These are phyloP conservation scores for Lophius americanus DNA, from an alignment of 2,797 vertebrate genomes.

Conservation along the genomic window DNA sequence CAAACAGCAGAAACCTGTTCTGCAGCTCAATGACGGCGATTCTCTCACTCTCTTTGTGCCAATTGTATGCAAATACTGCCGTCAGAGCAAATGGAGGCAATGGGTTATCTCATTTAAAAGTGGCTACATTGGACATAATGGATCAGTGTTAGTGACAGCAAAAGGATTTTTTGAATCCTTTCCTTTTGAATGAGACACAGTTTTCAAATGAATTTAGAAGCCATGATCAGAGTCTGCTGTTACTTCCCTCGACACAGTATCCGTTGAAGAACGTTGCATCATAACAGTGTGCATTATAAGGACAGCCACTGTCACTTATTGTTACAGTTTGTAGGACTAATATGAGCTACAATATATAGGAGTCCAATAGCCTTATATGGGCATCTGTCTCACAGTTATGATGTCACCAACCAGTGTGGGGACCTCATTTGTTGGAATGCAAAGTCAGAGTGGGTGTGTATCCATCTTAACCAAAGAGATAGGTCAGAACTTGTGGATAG, in stretches of 20 bases:
- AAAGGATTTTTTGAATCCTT: too few species aligned
- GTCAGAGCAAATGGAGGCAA: slow-evolving; percentile 37
- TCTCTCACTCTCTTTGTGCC: slow-evolving; percentile 22
- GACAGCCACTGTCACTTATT: not conserved
- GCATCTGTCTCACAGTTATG: slow-evolving; percentile 77
- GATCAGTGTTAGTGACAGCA: slow-evolving; percentile 14
- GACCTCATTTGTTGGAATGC: slow-evolving; percentile 52
- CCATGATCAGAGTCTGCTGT: not conserved
- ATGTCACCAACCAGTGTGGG: slow-evolving; percentile 75
- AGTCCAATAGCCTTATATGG: slow-evolving; percentile 74
- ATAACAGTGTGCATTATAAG: slow-evolving; percentile 14
- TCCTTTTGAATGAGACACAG: too few species aligned
- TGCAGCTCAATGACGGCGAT: slow-evolving; percentile 21
- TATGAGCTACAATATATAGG: slow-evolving; percentile 23
- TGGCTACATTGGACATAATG: slow-evolving; percentile 1
- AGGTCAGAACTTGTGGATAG: slow-evolving; percentile 18
- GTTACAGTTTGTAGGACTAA: slow-evolving; percentile 18
- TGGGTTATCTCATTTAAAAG: slow-evolving; percentile 20
- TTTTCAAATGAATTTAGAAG: too few species aligned
- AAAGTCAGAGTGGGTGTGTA: slow-evolving; percentile 48
- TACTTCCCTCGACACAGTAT: slow-evolving; percentile 7
- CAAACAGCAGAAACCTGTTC: slow-evolving; percentile 34
- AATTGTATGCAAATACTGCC: slow-evolving; percentile 30
- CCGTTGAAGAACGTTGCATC: not conserved
- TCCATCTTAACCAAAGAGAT: slow-evolving; percentile 15